phyloP scores from a whole-genome alignment of 2,888 invertebrate genomes.

The Eupithecia tripunctaria region DNA sequence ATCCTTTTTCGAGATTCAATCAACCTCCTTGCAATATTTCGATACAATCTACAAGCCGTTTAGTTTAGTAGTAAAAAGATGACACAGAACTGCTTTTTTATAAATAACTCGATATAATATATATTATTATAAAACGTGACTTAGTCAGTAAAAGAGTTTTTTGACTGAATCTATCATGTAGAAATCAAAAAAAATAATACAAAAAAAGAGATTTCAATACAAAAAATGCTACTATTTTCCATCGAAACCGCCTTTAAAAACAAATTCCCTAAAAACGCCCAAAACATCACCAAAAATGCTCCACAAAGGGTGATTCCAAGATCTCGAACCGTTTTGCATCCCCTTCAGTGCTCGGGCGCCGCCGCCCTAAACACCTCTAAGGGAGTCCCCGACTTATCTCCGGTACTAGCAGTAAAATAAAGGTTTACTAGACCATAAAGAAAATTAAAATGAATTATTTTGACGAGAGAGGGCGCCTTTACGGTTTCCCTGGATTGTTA shows the following conservation, averaged over 20 bases:
- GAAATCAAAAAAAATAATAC: too few species aligned
- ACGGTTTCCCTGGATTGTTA: slow-evolving; percentile 69
- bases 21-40: not conserved
- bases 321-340: slow-evolving; percentile 9
- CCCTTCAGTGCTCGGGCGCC: slow-evolving; percentile 31
- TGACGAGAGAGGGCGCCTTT: slow-evolving; percentile 77
- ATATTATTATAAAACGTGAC: too few species aligned
- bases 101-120: not conserved
- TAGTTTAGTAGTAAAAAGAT: not conserved
- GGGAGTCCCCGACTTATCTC: slow-evolving; percentile 81
- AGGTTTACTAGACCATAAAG: slow-evolving; percentile 84
- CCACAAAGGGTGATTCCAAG: slow-evolving; percentile 4
- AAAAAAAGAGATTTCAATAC: not conserved
- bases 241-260: not conserved
- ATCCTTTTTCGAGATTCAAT: not conserved
- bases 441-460: slow-evolving; percentile 85
- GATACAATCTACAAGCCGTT: not conserved
- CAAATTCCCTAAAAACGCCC: slow-evolving; percentile 1
- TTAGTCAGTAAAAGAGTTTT: not conserved
- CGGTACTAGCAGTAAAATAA: slow-evolving; percentile 80
- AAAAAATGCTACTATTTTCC: not conserved
- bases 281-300: slow-evolving; percentile 13
- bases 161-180: not conserved
- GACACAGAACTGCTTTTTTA: not conserved
- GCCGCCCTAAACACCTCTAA: slow-evolving; percentile 69